Evolutionary conservation across 1,140 invertebrate species (phyloP), one percentile per base, ranked within the genome.

Genomic region (Drosophila tristis): DNA sequence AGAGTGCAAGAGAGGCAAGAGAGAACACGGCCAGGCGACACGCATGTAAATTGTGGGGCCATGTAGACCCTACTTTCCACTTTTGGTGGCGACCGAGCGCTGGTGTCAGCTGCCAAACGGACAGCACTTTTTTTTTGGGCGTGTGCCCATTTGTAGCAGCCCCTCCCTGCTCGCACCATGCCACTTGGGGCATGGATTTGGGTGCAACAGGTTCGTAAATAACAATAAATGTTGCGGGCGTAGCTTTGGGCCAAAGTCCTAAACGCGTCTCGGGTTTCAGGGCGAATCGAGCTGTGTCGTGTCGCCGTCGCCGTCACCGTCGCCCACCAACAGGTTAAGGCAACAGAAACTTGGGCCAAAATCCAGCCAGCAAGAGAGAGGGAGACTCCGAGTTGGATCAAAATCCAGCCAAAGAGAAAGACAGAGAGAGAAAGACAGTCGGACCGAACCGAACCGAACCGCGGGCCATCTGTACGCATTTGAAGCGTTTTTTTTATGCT

Each of bases 21-120:
- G 23, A 26, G n/a, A 47, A 26, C 60, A 60, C 50, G 62, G 54
- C 57, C 59, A 66, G 62, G 71, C 71, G 53, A 67, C 73, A 67
- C 64, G 70, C 79, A 86, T 86, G 79, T 81, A 87, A 87, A 87
- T 86, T 13, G 63, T 51, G n/a, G 4, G 16, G 53, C 43, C 59
- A 63, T 63, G 63, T 58, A 51, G 63, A 84, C 65, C 58, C 78
- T 79, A 78, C 84, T 82, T 87, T 87, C 71, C 82, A 89, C 84
- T 87, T 87, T 87, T 76, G 82, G 73, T 45, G 66, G 51, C 11
- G 9, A 61, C 59, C 47, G 70, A 78, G 70, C 78, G 81, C 64
- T 89, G 82, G 8, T 55, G 54, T 20, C 20, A 53, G 20, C 71
- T 56, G 66, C 78, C 75, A 80, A 86, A 63, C 64, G 81, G 62